phyloP scores from a whole-genome alignment of 2,113 vertebrate genomes.

The Myotis lucifugus region DNA sequence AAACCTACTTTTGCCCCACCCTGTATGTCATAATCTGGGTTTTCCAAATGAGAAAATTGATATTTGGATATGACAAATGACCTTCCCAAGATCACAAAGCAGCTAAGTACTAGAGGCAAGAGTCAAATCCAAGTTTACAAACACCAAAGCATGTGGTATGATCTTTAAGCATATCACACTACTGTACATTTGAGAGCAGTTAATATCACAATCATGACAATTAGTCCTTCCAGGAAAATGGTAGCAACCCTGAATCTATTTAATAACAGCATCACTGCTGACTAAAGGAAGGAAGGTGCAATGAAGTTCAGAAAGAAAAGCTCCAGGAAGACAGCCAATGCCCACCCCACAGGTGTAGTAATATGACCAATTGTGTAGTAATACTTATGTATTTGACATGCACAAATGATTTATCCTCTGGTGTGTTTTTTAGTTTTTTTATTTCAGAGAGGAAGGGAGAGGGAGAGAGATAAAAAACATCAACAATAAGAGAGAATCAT shows the following conservation, averaged over 20 bases:
- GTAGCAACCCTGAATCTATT: neutral
- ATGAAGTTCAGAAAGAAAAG: neutral
- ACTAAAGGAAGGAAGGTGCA: neutral
- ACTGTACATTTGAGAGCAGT: neutral
- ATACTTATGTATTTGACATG: neutral
- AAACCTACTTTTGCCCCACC: neutral
- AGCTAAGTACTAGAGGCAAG: slow-evolving; percentile 30
- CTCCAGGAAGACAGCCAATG: neutral
- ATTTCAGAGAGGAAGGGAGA: too few relatives aligned
- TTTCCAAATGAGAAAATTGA: slow-evolving; percentile 44
- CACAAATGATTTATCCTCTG: neutral
- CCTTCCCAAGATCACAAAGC: slow-evolving; percentile 10
- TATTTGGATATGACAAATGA: neutral
- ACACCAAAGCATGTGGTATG: neutral
- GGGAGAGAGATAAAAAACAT: too few relatives aligned
- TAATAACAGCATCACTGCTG: neutral
- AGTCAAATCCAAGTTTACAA: slow-evolving; percentile 35
- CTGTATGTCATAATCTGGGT: neutral
- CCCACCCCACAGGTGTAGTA: neutral
- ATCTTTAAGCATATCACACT: neutral
- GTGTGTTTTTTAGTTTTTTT: neutral
- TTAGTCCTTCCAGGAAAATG: slow-evolving; percentile 36
- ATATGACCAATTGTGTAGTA: neutral
- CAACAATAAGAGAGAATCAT: too few relatives aligned
- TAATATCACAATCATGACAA: neutral